Evolutionary conservation across 53 echinoderm and acorn worm species (phyloP).

Genomic region (Actinopyga echinites): DNA sequence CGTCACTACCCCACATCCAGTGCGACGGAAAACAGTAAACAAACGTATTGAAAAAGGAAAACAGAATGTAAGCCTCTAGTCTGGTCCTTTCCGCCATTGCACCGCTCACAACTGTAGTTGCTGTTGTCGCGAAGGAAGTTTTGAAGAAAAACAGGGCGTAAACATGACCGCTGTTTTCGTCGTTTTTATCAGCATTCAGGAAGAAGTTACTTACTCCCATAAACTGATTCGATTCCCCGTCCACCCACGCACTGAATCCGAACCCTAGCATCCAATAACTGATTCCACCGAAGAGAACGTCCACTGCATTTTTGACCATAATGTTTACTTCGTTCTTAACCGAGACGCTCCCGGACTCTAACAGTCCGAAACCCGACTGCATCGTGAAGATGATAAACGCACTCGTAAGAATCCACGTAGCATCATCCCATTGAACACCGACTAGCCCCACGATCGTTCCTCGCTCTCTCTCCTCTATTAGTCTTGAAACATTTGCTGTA

Average conservation of each 20-base stretch:
- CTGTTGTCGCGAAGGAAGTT: slow-evolving; percentile 77
- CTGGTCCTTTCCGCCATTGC: slow-evolving; percentile 77
- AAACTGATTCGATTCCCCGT: slow-evolving; percentile 52
- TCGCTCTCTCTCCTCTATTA: too few relatives aligned
- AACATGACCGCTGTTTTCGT: slow-evolving; percentile 53
- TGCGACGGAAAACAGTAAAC: slow-evolving; percentile 75
- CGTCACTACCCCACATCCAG: slow-evolving; percentile 68
- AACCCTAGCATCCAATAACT: slow-evolving; percentile 94
- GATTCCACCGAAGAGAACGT: slow-evolving; percentile 79
- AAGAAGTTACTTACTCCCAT: slow-evolving; percentile 68
- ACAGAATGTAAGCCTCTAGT: slow-evolving; percentile 73
- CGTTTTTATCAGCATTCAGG: slow-evolving; percentile 52
- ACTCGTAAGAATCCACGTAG: slow-evolving; percentile 86
- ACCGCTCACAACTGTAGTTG: slow-evolving; percentile 76
- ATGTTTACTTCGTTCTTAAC: slow-evolving; percentile 88
- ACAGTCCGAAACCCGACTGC: slow-evolving; percentile 84
- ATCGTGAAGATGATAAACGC: slow-evolving; percentile 86
- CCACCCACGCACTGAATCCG: slow-evolving; percentile 63
- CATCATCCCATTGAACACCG: slow-evolving; percentile 69
- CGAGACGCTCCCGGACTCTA: slow-evolving; percentile 79
- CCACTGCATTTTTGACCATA: slow-evolving; percentile 87
- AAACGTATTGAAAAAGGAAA: slow-evolving; percentile 75
- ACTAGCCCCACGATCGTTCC: neutral
- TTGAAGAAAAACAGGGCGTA: slow-evolving; percentile 78
- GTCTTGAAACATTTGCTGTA: too few relatives aligned